These are phyloP conservation scores for Cephus nigrinus DNA, from an alignment of 2,888 invertebrate genomes.

Conservation along the genomic window DNA sequence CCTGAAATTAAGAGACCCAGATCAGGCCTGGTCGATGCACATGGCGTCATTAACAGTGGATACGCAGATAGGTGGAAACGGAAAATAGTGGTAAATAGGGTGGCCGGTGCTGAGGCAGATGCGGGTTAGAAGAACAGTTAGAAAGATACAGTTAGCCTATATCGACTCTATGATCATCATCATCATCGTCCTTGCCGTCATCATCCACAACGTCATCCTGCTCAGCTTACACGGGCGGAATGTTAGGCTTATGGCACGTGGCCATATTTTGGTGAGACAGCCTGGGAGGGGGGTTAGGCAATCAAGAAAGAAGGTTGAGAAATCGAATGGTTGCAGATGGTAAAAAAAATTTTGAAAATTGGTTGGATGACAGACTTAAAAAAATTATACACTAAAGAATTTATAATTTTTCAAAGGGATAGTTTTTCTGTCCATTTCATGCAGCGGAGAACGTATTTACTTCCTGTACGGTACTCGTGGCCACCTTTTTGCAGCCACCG, in stretches of 20 bases:
- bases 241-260: neutral
- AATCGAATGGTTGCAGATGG: neutral
- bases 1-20: conserved; percentile 41
- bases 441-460: neutral
- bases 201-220: neutral
- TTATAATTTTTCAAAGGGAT: neutral
- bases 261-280: neutral
- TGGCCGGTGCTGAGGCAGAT: conserved; percentile 24
- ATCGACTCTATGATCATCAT: neutral
- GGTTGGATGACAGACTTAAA: neutral
- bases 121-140: conserved; percentile 24
- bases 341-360: neutral
- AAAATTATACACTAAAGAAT: neutral
- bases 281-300: neutral
- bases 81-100: conserved; percentile 18
- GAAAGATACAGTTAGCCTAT: conserved; percentile 8
- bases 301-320: neutral
- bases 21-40: conserved; percentile 36
- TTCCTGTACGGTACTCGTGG: neutral
- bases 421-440: neutral
- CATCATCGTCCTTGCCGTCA: neutral
- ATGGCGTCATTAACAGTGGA: conserved; percentile 40
- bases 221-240: neutral
- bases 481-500: conserved; percentile 11
- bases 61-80: conserved; percentile 16